These are phyloP conservation scores for Psilopsiagon aurifrons DNA, from an alignment of 2,113 vertebrate species.

Conservation along the genomic window DNA sequence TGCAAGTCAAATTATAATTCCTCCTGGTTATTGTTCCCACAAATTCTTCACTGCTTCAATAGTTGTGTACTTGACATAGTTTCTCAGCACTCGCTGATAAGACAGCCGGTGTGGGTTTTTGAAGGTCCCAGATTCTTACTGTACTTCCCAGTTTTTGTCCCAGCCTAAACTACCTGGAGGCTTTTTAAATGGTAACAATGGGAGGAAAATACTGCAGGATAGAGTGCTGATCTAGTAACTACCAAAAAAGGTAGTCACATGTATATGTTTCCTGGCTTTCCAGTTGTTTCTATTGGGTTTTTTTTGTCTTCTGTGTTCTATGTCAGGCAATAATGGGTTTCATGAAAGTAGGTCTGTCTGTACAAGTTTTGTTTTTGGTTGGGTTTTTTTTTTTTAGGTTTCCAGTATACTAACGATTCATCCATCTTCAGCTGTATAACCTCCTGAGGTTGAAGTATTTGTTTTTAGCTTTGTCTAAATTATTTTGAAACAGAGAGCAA, in stretches of 20 bases:
- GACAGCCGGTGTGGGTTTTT: background rate
- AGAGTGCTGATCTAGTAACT: background rate
- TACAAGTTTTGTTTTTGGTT: background rate
- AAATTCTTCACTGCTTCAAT: background rate
- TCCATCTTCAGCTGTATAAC: background rate
- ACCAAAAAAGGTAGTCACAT: background rate
- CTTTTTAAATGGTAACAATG: background rate
- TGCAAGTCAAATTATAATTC: background rate
- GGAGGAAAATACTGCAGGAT: background rate
- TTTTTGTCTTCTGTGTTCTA: constrained; percentile 30
- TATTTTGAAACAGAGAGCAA: constrained; percentile 34
- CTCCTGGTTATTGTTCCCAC: background rate
- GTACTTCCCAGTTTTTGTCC: background rate
- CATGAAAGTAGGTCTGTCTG: constrained; percentile 6
- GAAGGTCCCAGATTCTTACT: background rate
- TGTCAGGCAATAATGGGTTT: background rate
- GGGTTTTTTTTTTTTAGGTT: background rate
- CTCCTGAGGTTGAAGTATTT: constrained; percentile 15
- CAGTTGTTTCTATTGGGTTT: background rate
- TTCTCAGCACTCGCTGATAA: background rate
- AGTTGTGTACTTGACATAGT: background rate
- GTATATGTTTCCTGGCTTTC: background rate
- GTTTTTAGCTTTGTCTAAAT: constrained; percentile 37
- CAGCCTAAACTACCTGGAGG: background rate
- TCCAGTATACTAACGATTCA: background rate